Percentiles rank a stretch among this genome's conserved stretches.
Conservation (phyloP, 2,888 invertebrate genomes). For the Athetis lepigone region DNA sequence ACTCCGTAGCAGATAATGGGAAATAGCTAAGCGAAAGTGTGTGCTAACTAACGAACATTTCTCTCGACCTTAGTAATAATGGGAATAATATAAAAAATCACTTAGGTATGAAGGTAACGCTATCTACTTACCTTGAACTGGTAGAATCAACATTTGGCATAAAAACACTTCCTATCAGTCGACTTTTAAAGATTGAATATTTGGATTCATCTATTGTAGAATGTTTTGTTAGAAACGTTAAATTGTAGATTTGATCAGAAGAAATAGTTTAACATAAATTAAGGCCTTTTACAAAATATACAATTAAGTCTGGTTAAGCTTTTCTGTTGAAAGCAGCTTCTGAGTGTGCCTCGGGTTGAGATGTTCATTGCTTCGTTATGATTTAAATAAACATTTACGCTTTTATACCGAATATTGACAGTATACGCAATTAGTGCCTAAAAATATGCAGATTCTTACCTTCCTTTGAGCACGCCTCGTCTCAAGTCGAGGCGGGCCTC, state of each 20-base stretch:
- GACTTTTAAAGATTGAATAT: slow-evolving; percentile 11
- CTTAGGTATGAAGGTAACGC: not conserved
- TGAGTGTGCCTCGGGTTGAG: slow-evolving; percentile 8
- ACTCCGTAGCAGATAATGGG: too few relatives aligned
- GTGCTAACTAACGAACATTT: too few relatives aligned
- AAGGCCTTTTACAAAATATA: slow-evolving; percentile 41
- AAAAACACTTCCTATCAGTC: slow-evolving; percentile 6
- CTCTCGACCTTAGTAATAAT: slow-evolving; percentile 7
- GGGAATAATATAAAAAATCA: not conserved
- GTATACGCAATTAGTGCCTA: slow-evolving; percentile 28
- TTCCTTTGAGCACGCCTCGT: slow-evolving; percentile 13
- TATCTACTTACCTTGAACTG: not conserved
- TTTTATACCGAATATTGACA: slow-evolving; percentile 2
- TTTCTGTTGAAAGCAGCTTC: slow-evolving; percentile 30
- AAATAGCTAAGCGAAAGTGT: too few relatives aligned
- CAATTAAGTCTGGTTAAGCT: slow-evolving; percentile 23
- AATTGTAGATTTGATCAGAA: slow-evolving; percentile 43
- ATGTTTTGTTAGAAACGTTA: slow-evolving; percentile 40
- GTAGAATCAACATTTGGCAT: not conserved
- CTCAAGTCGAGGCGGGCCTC: slow-evolving; percentile 3
- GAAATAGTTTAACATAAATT: slow-evolving; percentile 45
- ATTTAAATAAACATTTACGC: not conserved
- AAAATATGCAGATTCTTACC: slow-evolving; percentile 4
- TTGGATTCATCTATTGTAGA: slow-evolving; percentile 30
- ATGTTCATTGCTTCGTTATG: slow-evolving; percentile 2